Conservation (phyloP, 2,888 invertebrate genomes). For the Drepanosiphum platanoidis region DNA sequence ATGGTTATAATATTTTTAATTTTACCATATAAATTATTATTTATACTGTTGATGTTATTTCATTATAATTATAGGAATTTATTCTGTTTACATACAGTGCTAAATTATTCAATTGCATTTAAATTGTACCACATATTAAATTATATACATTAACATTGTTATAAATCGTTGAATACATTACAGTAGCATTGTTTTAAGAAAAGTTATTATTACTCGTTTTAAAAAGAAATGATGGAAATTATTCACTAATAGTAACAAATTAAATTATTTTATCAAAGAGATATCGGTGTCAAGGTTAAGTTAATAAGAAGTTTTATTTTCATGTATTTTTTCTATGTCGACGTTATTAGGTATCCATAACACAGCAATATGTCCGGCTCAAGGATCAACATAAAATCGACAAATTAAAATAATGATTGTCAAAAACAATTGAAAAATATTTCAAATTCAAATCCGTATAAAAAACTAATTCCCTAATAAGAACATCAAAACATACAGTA, state of each 20-base stretch:
- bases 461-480: not conserved
- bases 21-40: not conserved
- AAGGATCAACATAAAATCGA: slow-evolving; percentile 11
- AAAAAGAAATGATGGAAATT: not conserved
- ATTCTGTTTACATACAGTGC: not conserved
- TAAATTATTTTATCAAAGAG: not conserved
- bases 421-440: not conserved
- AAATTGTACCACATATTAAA: too few relatives aligned
- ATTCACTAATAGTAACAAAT: not conserved
- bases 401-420: not conserved
- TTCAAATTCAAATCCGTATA: not conserved
- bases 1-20: not conserved
- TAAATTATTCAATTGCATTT: not conserved
- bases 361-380: not conserved
- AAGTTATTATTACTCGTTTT: not conserved
- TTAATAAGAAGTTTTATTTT: slow-evolving; percentile 29
- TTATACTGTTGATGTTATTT: not conserved
- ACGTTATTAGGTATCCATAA: slow-evolving; percentile 43
- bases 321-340: slow-evolving; percentile 3
- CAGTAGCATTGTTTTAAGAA: not conserved
- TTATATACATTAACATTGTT: too few relatives aligned
- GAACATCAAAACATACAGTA: not conserved
- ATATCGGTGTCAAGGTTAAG: slow-evolving; percentile 25
- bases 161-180: too few relatives aligned
- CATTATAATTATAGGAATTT: not conserved